Evolutionary conservation across 2,113 vertebrate genomes (phyloP).

Genomic region (Engystomops pustulosus): DNA sequence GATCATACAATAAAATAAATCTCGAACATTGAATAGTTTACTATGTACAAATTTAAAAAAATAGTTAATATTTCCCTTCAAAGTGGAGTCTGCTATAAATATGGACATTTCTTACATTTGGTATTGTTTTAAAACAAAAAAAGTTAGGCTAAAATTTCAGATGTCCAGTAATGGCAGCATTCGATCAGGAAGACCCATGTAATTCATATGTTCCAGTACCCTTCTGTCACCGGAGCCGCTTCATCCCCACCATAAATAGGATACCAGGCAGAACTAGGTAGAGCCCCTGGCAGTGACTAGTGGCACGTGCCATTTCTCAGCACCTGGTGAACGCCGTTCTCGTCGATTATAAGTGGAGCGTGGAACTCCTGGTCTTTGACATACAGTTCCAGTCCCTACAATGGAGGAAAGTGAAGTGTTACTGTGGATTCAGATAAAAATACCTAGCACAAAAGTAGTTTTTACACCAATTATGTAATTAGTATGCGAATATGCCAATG

Average conservation of each 20-base stretch:
- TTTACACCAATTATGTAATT: too few species aligned
- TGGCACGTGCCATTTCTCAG: constrained; percentile 87
- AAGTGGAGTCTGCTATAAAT: constrained; percentile 27
- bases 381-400: constrained; percentile 83
- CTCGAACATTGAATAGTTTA: constrained; percentile 34
- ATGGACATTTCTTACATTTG: neutral
- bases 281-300: neutral
- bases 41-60: constrained; percentile 68
- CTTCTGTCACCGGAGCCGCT: neutral
- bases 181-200: constrained; percentile 12
- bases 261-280: neutral
- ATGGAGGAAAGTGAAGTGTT: neutral
- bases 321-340: constrained; percentile 80
- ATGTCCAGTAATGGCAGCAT: constrained; percentile 28
- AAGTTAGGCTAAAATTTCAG: constrained; percentile 1
- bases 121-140: too few species aligned
- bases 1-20: constrained; percentile 42
- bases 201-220: constrained; percentile 31
- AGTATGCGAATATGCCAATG: too few species aligned
- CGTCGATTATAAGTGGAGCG: constrained; percentile 82
- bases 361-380: constrained; percentile 84
- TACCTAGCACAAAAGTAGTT: too few species aligned
- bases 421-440: neutral
- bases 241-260: neutral
- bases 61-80: constrained; percentile 37